Conservation (phyloP, 2,888 invertebrate species). For the Tenthredo notha region DNA sequence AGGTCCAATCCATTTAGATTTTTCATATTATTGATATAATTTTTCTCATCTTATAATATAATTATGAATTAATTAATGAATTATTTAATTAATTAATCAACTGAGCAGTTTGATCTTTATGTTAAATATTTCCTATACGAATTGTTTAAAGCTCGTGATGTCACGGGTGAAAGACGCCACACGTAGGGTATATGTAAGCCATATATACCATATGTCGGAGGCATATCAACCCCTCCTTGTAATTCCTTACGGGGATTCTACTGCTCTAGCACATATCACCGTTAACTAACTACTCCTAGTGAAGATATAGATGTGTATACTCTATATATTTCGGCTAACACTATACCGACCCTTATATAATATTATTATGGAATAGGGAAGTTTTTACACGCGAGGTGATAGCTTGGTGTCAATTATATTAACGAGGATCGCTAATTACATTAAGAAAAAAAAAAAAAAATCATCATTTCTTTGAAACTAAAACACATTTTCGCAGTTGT, state of each 20-base stretch:
- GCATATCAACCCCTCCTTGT: neutral
- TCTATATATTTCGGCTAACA: neutral
- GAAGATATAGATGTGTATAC: neutral
- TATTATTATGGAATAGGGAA: conserved; percentile 7
- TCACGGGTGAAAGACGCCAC: neutral
- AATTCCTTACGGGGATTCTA: neutral
- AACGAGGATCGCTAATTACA: conserved; percentile 12
- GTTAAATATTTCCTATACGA: neutral
- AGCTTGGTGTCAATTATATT: conserved; percentile 32
- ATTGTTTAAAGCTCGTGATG: neutral
- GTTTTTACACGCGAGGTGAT: conserved; percentile 21
- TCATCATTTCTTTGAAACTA: neutral
- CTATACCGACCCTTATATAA: conserved; percentile 8
- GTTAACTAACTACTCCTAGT: neutral
- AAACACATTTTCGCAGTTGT: no score
- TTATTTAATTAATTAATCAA: no score
- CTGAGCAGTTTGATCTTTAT: neutral
- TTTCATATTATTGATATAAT: neutral
- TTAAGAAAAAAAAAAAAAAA: neutral
- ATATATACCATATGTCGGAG: conserved; percentile 22
- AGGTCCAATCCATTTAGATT: no score
- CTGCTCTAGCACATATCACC: neutral
- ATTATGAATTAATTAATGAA: neutral
- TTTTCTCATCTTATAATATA: neutral
- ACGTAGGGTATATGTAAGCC: neutral